Evolutionary conservation across 2,888 invertebrate species (phyloP).

Genomic region (Dasysyrphus albostriatus): DNA sequence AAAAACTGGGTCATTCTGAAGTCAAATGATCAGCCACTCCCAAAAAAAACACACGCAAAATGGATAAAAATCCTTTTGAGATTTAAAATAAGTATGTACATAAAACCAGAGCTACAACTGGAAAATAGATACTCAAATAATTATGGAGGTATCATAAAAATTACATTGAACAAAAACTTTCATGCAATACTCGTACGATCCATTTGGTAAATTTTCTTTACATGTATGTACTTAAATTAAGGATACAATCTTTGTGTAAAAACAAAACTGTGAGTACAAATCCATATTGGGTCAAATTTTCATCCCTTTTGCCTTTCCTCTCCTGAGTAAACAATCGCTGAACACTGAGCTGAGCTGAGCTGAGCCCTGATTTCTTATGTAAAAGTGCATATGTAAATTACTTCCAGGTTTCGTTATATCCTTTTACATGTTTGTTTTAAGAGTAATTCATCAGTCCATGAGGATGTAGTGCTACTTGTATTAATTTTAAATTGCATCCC

Average conservation of each 20-base stretch:
- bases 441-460: conserved; percentile 1
- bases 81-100: background rate
- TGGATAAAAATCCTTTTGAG: background rate
- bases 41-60: conserved; percentile 5
- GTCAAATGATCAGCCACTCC: conserved; percentile 28
- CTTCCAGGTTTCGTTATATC: conserved; percentile 1
- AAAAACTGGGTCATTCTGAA: conserved; percentile 23
- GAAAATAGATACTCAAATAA: background rate
- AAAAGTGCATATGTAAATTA: conserved; percentile 32
- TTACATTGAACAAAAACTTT: background rate
- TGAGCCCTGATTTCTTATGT: conserved; percentile 44
- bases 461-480: background rate
- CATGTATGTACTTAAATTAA: conserved; percentile 1
- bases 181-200: conserved; percentile 21
- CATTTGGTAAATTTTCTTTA: conserved; percentile 12
- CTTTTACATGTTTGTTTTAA: background rate
- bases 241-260: conserved; percentile 1
- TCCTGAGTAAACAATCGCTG: conserved; percentile 31
- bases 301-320: conserved; percentile 17
- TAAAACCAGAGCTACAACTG: background rate
- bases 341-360: background rate
- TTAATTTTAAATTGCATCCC: conserved; percentile 20
- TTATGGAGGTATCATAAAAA: background rate
- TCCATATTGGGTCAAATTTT: conserved; percentile 32
- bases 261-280: conserved; percentile 9